Evolutionary conservation across 2,797 vertebrate genomes (phyloP).

Genomic region (Neostethus bicornis): DNA sequence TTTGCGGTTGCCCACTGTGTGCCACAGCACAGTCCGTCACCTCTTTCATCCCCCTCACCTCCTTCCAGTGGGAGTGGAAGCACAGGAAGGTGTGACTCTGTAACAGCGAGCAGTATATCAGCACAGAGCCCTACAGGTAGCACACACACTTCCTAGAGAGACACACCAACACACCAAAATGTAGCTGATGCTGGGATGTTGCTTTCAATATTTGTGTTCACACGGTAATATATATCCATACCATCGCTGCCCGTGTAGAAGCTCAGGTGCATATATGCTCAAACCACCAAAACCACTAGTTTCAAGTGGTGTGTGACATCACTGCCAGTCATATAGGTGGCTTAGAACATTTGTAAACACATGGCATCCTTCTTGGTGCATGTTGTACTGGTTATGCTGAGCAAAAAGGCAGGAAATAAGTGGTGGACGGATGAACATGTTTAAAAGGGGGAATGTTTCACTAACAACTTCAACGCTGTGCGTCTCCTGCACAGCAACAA

Average conservation of each 20-base stretch:
- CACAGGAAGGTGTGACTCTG: constrained; percentile 85
- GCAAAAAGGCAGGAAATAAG: background rate
- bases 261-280: constrained; percentile 7
- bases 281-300: constrained; percentile 25
- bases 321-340: constrained; percentile 2
- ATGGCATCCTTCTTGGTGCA: background rate
- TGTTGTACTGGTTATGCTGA: background rate
- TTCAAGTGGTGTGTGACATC: constrained; percentile 9
- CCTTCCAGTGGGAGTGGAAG: constrained; percentile 86
- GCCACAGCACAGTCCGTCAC: constrained; percentile 85
- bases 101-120: constrained; percentile 84
- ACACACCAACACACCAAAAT: background rate
- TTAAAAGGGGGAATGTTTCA: no score
- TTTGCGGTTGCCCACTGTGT: constrained; percentile 95
- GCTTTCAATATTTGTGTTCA: background rate
- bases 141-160: constrained; percentile 8
- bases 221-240: background rate
- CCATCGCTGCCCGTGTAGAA: background rate
- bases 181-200: background rate
- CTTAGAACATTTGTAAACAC: background rate
- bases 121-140: constrained; percentile 91
- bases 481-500: background rate
- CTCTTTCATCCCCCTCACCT: constrained; percentile 86
- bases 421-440: background rate
- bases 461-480: no score